A percentile compares a stretch with the other conserved stretches of the same genome.
These are phyloP conservation scores for Pogona vitticeps DNA, from an alignment of 2,113 vertebrate genomes.

Conservation along the genomic window DNA sequence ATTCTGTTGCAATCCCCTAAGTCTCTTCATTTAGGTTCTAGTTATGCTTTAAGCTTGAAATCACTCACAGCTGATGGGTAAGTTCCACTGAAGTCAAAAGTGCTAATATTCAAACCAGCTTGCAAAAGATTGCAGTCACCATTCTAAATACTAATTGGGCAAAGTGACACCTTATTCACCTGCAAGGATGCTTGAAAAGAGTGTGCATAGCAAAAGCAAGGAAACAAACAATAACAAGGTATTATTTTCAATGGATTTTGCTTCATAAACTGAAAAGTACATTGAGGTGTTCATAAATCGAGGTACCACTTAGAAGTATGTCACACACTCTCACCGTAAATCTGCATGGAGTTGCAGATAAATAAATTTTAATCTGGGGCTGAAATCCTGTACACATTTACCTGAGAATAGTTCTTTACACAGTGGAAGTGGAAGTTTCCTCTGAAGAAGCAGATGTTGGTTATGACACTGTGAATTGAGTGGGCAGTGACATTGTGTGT, in stretches of 20 bases:
- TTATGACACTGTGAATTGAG: not conserved
- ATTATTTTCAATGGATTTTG: no score
- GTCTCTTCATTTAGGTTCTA: constrained; percentile 9
- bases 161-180: constrained; percentile 22
- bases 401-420: not conserved
- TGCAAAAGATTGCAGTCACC: not conserved
- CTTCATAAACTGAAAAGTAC: no score
- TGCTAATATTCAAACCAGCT: not conserved
- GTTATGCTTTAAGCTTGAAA: constrained; percentile 4
- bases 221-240: no score
- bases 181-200: not conserved
- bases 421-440: not conserved
- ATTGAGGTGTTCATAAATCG: no score
- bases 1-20: not conserved
- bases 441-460: not conserved
- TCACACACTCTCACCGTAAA: not conserved
- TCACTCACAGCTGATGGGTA: not conserved
- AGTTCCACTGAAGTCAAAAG: not conserved
- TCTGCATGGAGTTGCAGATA: not conserved
- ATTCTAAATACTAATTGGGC: constrained; percentile 14
- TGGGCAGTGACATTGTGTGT: no score
- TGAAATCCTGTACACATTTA: not conserved
- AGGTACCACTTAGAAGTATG: no score
- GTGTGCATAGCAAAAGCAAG: not conserved
- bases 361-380: not conserved